Percentiles rank a stretch among this genome's conserved stretches.
phyloP scores from a whole-genome alignment of 2,113 vertebrate species.

The Peromyscus polionotus region DNA sequence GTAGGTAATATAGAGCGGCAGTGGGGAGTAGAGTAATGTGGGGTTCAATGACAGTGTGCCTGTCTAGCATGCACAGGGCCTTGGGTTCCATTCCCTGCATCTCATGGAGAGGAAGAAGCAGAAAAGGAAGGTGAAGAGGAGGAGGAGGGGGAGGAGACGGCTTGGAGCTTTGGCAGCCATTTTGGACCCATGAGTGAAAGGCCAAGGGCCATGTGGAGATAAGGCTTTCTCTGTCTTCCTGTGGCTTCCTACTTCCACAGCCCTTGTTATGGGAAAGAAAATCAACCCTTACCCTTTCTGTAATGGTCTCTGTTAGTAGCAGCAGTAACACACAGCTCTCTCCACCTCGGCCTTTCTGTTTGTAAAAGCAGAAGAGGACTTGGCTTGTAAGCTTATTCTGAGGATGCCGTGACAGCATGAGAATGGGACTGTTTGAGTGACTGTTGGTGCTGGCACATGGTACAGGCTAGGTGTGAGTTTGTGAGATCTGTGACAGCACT shows the following conservation, averaged over 20 bases:
- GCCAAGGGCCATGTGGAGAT: neutral
- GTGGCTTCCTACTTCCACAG: neutral
- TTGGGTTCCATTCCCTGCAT: neutral
- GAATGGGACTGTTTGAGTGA: neutral
- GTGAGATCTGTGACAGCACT: neutral
- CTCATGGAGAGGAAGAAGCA: neutral
- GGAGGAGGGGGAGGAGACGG: too few species aligned
- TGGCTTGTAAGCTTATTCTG: neutral
- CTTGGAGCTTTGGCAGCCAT: neutral
- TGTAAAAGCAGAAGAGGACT: neutral
- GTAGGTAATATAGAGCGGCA: neutral
- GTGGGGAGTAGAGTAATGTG: neutral
- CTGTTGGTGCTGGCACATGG: too few species aligned
- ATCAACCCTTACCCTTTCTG: neutral
- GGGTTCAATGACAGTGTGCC: too few species aligned
- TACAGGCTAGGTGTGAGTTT: neutral
- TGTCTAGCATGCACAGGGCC: neutral
- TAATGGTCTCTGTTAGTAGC: neutral
- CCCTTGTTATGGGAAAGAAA: neutral
- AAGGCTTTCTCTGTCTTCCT: neutral
- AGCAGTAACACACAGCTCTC: neutral
- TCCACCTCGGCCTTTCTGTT: neutral
- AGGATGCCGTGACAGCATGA: neutral
- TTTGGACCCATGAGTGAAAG: neutral
- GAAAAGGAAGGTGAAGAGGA: neutral